phyloP scores from a whole-genome alignment of 2,888 invertebrate species.

The Plagodis dolabraria region DNA sequence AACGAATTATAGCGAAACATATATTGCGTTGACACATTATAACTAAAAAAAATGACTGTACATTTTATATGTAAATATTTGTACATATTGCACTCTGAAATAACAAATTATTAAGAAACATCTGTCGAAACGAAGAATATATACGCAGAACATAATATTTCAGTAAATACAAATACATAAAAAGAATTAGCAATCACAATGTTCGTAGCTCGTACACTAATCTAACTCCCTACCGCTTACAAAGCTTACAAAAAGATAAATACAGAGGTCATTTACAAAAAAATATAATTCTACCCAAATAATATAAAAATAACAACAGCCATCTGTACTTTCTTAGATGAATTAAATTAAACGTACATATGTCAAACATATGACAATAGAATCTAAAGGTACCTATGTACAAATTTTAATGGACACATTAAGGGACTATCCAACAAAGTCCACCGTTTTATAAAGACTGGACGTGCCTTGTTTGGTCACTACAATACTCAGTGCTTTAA shows the following conservation, averaged over 20 bases:
- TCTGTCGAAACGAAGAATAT: slow-evolving; percentile 77
- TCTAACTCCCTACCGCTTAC: slow-evolving; percentile 82
- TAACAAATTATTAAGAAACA: slow-evolving; percentile 81
- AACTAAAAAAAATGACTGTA: slow-evolving; percentile 83
- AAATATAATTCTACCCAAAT: slow-evolving; percentile 84
- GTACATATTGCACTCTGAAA: slow-evolving; percentile 90
- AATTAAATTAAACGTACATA: slow-evolving; percentile 83
- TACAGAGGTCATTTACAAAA: slow-evolving; percentile 85
- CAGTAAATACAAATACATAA: slow-evolving; percentile 71
- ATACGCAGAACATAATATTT: slow-evolving; percentile 73
- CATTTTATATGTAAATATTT: slow-evolving; percentile 87
- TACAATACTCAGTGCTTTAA: slow-evolving; percentile 65
- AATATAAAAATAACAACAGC: slow-evolving; percentile 85
- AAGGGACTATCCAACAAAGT: slow-evolving; percentile 54
- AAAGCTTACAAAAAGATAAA: slow-evolving; percentile 82
- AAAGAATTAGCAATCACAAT: slow-evolving; percentile 79
- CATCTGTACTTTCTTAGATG: slow-evolving; percentile 85
- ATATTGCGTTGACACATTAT: slow-evolving; percentile 82
- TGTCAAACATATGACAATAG: slow-evolving; percentile 84
- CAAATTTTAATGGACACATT: slow-evolving; percentile 70
- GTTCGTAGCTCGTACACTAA: slow-evolving; percentile 80
- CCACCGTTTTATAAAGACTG: slow-evolving; percentile 67
- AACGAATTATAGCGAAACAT: slow-evolving; percentile 74
- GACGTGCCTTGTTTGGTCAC: slow-evolving; percentile 77
- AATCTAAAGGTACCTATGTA: slow-evolving; percentile 82